These are phyloP conservation scores for Alauda arvensis DNA, from an alignment of 2,797 vertebrate species.

Conservation along the genomic window DNA sequence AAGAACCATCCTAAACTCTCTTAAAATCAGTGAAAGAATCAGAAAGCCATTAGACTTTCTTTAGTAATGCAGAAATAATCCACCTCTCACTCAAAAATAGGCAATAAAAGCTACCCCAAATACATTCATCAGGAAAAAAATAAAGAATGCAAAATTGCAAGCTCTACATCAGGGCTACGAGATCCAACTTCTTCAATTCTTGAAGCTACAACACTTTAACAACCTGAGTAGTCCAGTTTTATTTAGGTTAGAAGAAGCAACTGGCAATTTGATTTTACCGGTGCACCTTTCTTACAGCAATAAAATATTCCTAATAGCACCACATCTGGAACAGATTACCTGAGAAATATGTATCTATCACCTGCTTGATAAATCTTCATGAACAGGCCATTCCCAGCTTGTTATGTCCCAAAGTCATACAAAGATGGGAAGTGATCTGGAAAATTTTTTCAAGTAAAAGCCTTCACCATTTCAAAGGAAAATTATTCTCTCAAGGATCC, in stretches of 20 bases:
- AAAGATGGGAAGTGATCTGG: background rate
- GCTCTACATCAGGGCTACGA: background rate
- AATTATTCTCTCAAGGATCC: background rate
- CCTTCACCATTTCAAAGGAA: background rate
- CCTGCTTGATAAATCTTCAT: background rate
- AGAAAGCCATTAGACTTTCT: background rate
- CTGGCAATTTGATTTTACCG: background rate
- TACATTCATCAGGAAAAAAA: background rate
- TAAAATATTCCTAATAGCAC: background rate
- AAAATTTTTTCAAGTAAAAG: background rate
- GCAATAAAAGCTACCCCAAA: background rate
- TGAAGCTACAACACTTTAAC: background rate
- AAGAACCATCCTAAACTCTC: background rate
- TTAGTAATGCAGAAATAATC: background rate
- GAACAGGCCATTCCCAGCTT: background rate
- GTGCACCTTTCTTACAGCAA: background rate
- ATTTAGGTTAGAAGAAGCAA: background rate
- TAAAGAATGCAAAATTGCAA: background rate
- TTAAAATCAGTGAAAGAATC: background rate
- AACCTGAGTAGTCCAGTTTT: background rate
- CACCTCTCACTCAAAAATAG: background rate
- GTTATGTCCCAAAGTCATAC: background rate
- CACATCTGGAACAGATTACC: background rate
- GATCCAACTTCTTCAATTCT: background rate
- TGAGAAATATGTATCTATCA: background rate